A percentile compares a stretch with the other conserved stretches of the same genome.
These are phyloP conservation scores for Nesidiocoris tenuis DNA, from an alignment of 2,888 invertebrate species.

Conservation along the genomic window DNA sequence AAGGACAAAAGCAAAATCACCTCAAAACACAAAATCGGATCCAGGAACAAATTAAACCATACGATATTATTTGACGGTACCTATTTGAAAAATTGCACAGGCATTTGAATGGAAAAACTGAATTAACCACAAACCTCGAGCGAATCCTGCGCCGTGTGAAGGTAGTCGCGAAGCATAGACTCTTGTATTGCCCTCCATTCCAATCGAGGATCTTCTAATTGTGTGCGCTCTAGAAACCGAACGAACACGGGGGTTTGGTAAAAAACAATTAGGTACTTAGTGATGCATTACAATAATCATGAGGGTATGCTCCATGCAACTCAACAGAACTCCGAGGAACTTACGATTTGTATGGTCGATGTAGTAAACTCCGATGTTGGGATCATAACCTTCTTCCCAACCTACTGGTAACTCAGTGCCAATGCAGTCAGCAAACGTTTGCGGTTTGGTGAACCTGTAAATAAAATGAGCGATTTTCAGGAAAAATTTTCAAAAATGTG, in stretches of 20 bases:
- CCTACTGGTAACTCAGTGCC: slow-evolving; percentile 96
- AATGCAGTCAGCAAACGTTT: slow-evolving; percentile 95
- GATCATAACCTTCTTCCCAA: slow-evolving; percentile 95
- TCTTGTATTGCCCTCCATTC: slow-evolving; percentile 97
- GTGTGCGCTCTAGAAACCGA: slow-evolving; percentile 75
- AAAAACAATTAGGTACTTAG: background rate
- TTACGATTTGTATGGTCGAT: slow-evolving; percentile 95
- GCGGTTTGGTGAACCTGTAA: slow-evolving; percentile 90
- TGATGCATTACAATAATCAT: background rate
- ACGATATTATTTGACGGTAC: too few species aligned
- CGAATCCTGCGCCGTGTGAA: slow-evolving; percentile 92
- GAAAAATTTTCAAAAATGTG: slow-evolving; percentile 53
- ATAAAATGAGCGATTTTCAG: slow-evolving; percentile 63
- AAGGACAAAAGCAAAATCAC: too few species aligned
- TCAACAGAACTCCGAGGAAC: too few species aligned
- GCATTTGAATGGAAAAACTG: too few species aligned
- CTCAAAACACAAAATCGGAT: too few species aligned
- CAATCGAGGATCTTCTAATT: slow-evolving; percentile 92
- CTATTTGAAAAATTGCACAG: too few species aligned
- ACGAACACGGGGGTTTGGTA: background rate
- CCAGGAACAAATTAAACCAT: too few species aligned
- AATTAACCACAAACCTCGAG: slow-evolving; percentile 67
- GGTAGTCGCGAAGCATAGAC: slow-evolving; percentile 94
- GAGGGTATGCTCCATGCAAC: too few species aligned
- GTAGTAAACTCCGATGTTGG: slow-evolving; percentile 91